These are phyloP conservation scores for Hypena proboscidalis DNA, from an alignment of 2,888 invertebrate species.

Conservation along the genomic window DNA sequence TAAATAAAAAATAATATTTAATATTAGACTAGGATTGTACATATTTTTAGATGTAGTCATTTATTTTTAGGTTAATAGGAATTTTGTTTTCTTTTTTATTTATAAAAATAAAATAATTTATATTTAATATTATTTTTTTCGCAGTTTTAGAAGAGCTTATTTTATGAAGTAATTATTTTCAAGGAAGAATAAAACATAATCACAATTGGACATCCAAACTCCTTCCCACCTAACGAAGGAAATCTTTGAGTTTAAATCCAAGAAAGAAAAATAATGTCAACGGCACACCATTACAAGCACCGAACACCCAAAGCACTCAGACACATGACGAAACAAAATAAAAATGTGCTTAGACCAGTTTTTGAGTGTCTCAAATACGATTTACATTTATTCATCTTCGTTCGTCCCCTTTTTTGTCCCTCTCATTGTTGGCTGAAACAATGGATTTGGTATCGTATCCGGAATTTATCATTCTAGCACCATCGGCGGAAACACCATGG, in stretches of 20 bases:
- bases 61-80: too few relatives aligned
- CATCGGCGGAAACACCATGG: constrained; percentile 82
- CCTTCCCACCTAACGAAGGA: too few relatives aligned
- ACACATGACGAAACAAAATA: constrained; percentile 40
- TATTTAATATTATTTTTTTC: too few relatives aligned
- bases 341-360: constrained; percentile 61
- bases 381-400: constrained; percentile 78
- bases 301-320: constrained; percentile 21
- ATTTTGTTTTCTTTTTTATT: too few relatives aligned
- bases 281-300: constrained; percentile 22
- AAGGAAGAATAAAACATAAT: too few relatives aligned
- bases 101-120: too few relatives aligned
- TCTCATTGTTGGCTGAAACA: constrained; percentile 81
- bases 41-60: too few relatives aligned
- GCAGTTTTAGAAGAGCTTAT: too few relatives aligned
- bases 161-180: too few relatives aligned
- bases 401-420: constrained; percentile 70
- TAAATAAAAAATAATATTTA: too few relatives aligned
- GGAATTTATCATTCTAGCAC: constrained; percentile 82
- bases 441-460: constrained; percentile 76
- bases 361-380: constrained; percentile 63
- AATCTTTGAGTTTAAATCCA: not conserved
- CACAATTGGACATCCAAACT: too few relatives aligned
- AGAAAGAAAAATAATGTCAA: constrained; percentile 34
- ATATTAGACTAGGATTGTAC: too few relatives aligned